Evolutionary conservation across 2,797 vertebrate species (phyloP).

Genomic region (Hemibagrus guttatus): DNA sequence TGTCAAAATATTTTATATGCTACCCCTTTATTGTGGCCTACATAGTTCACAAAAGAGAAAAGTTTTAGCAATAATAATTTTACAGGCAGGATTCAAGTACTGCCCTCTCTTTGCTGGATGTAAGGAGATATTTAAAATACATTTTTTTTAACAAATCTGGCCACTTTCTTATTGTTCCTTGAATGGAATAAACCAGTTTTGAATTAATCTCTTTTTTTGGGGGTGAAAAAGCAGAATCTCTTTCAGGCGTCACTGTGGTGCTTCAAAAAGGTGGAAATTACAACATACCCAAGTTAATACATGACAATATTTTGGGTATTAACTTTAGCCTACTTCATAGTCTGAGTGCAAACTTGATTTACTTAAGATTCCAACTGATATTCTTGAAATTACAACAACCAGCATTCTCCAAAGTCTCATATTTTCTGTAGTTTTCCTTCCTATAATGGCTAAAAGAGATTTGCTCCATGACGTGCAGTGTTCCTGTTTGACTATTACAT

Average conservation of each 20-base stretch:
- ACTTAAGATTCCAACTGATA: not conserved
- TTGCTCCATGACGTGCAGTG: not conserved
- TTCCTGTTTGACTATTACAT: not conserved
- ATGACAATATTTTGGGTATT: not conserved
- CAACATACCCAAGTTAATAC: not conserved
- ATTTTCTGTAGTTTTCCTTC: not conserved
- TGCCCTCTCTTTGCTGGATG: not conserved
- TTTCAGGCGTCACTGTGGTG: not conserved
- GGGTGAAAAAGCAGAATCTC: conserved; percentile 2
- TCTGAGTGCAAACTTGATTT: conserved; percentile 5
- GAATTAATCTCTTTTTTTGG: not conserved
- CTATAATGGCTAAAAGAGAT: not conserved
- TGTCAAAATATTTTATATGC: not conserved
- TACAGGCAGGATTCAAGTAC: not conserved
- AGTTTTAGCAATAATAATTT: not conserved
- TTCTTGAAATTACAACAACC: not conserved
- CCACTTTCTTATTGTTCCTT: not conserved
- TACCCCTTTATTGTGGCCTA: not conserved
- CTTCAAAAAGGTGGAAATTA: not conserved
- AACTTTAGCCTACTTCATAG: not conserved
- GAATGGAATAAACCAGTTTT: not conserved
- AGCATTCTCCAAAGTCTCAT: not conserved
- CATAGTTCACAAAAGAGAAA: not conserved
- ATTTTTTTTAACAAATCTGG: not conserved
- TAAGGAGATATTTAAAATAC: not conserved